Evolutionary conservation across 2,888 invertebrate species (phyloP).

Genomic region (Orthosia incerta): DNA sequence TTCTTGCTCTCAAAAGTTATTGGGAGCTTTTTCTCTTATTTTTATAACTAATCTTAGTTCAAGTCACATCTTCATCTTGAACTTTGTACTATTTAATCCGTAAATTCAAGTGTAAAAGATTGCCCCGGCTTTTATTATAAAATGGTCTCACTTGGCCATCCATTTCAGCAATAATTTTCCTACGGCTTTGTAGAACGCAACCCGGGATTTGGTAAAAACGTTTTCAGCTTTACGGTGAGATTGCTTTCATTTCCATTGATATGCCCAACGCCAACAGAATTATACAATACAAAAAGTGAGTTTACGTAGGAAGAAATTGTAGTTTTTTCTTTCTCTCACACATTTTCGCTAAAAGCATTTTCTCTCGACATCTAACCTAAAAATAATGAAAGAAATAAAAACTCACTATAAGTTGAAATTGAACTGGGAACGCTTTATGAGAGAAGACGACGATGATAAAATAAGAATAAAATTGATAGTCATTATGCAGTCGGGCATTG

Average conservation of each 20-base stretch:
- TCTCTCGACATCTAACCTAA: not conserved
- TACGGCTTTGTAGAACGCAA: constrained; percentile 38
- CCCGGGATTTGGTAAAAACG: constrained; percentile 51
- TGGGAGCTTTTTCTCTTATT: too few relatives aligned
- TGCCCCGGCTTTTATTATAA: constrained; percentile 33
- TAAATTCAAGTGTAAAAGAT: constrained; percentile 34
- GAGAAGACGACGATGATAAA: not conserved
- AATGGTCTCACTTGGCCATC: constrained; percentile 45
- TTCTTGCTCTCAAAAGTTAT: not conserved
- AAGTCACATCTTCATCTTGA: constrained; percentile 2
- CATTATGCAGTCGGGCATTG: not conserved
- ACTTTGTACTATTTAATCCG: constrained; percentile 31
- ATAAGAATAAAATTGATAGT: constrained; percentile 2
- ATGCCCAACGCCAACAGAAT: constrained; percentile 37
- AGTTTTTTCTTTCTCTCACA: constrained; percentile 25
- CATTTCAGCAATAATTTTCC: constrained; percentile 51
- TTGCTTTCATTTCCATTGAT: constrained; percentile 54
- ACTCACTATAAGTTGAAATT: constrained; percentile 8
- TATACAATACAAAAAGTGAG: constrained; percentile 39
- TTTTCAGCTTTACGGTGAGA: constrained; percentile 55
- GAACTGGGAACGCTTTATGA: not conserved
- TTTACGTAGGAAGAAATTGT: constrained; percentile 17
- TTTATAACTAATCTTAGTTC: too few relatives aligned
- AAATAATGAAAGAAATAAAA: constrained; percentile 30
- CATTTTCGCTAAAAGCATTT: constrained; percentile 27